Evolutionary conservation across 2,797 vertebrate genomes (phyloP).

Genomic region (Falco columbarius): DNA sequence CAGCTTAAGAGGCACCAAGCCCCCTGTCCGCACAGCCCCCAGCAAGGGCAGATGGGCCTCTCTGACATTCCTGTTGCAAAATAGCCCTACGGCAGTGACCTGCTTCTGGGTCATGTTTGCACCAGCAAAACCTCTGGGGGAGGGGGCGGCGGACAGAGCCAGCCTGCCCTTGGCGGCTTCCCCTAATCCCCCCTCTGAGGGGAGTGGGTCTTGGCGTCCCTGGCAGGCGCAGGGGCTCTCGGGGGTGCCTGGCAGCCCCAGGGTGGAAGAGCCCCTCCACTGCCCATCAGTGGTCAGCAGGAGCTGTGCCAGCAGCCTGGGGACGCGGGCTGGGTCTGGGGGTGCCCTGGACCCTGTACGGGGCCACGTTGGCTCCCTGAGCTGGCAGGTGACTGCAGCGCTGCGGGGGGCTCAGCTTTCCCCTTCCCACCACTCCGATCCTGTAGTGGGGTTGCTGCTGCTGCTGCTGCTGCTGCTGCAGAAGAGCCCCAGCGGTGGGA

Average conservation of each 20-base stretch:
- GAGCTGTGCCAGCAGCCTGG: background rate
- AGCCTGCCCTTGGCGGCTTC: background rate
- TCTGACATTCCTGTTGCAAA: background rate
- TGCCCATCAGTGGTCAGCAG: background rate
- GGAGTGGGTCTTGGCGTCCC: background rate
- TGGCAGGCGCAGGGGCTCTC: rapidly evolving
- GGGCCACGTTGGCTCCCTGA: background rate
- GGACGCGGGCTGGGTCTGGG: background rate
- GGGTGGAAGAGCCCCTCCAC: background rate
- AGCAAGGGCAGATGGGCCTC: conserved; percentile 26
- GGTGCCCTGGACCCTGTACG: rapidly evolving
- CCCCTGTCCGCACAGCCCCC: background rate
- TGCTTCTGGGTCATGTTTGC: conserved; percentile 34
- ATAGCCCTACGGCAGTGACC: background rate
- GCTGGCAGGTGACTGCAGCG: background rate
- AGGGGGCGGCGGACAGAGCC: background rate
- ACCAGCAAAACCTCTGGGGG: background rate
- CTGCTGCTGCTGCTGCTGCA: background rate
- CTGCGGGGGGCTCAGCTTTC: background rate
- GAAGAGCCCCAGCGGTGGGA: background rate
- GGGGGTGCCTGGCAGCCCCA: background rate
- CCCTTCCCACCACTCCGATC: background rate
- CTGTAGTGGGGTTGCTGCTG: background rate
- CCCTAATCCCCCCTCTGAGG: background rate
- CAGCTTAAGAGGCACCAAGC: background rate